These are phyloP conservation scores for Schizaphis graminum DNA, from an alignment of 2,888 invertebrate species.

Conservation along the genomic window DNA sequence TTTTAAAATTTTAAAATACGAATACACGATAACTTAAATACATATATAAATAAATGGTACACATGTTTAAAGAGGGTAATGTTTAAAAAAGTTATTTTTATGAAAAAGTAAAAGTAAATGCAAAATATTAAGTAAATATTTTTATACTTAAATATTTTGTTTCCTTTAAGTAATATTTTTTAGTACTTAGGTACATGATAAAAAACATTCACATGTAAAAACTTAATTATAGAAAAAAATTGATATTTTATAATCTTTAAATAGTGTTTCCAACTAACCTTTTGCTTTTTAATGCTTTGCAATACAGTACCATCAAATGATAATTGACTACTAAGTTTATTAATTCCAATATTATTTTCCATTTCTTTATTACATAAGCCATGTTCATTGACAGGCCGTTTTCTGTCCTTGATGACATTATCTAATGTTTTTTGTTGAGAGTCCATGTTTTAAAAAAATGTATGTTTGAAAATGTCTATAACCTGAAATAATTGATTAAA, in stretches of 20 bases:
- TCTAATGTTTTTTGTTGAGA: conserved; percentile 48
- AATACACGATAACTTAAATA: not conserved
- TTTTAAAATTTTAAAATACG: not conserved
- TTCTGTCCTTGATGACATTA: conserved; percentile 44
- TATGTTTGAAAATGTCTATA: not conserved
- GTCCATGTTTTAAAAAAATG: not conserved
- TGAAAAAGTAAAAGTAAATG: not conserved
- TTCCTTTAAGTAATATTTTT: not conserved
- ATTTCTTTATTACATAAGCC: not conserved
- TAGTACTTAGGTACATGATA: not conserved
- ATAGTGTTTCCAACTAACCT: conserved; percentile 20
- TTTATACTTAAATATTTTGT: not conserved
- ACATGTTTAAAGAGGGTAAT: not conserved
- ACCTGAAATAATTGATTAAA: not conserved
- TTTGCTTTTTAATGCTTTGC: conserved; percentile 42
- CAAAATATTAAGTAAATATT: not conserved
- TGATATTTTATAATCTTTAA: not conserved
- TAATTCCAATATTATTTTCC: not conserved
- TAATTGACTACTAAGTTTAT: conserved; percentile 49
- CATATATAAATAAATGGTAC: not conserved
- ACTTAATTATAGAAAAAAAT: not conserved
- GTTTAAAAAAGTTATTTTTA: not conserved
- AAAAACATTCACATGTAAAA: not conserved
- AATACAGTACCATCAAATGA: conserved; percentile 22
- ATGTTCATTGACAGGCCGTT: conserved; percentile 54